phyloP scores from a whole-genome alignment of 2,113 vertebrate genomes.

The Himantopus leucocephalus region DNA sequence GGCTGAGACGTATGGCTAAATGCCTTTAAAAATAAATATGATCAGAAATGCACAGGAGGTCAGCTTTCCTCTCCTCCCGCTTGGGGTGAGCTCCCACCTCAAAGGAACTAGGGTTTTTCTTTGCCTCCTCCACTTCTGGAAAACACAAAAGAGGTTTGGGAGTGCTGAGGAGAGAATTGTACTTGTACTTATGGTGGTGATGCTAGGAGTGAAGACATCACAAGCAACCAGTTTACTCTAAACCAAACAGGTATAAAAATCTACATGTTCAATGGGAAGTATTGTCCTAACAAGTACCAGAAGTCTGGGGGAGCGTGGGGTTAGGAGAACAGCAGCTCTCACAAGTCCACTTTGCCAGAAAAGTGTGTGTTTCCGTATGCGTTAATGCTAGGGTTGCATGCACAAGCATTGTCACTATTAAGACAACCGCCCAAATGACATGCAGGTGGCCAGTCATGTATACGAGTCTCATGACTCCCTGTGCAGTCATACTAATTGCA shows the following conservation, averaged over 20 bases:
- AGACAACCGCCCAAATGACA: not conserved
- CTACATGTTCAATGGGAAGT: not conserved
- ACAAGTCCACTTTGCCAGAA: not conserved
- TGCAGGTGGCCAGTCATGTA: not conserved
- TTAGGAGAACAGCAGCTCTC: not conserved
- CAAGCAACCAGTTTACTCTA: not conserved
- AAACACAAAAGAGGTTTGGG: not conserved
- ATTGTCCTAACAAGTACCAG: not conserved
- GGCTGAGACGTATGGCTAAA: conserved; percentile 47
- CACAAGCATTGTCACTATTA: not conserved
- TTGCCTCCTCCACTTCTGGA: not conserved
- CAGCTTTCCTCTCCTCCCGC: conserved; percentile 24
- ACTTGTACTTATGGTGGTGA: not conserved
- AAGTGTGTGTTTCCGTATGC: not conserved
- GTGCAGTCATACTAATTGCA: not conserved
- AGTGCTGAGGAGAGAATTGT: not conserved
- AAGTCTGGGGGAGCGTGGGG: not conserved
- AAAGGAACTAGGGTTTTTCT: conserved; percentile 3
- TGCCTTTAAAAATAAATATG: conserved; percentile 49
- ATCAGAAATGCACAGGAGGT: conserved; percentile 35
- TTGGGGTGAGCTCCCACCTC: conserved; percentile 19
- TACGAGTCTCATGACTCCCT: not conserved
- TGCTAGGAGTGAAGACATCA: not conserved
- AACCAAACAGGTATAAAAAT: not conserved
- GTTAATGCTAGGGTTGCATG: not conserved